Evolutionary conservation across 1,140 invertebrate genomes (phyloP).

Genomic region (Spodoptera frugiperda): DNA sequence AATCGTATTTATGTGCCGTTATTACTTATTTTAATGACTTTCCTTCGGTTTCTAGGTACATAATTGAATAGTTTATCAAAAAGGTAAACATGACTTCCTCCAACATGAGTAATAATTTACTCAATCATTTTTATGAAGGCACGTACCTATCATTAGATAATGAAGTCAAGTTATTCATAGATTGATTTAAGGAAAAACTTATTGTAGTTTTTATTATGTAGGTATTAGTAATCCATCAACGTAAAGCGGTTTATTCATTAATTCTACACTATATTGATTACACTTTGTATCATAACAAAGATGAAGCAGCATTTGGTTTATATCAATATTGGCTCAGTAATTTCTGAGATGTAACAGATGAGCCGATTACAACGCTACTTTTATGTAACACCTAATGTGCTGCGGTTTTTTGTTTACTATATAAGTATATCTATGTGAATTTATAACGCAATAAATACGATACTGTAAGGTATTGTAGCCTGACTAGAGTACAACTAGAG

Average conservation of each 20-base stretch:
- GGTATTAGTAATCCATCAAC: neutral
- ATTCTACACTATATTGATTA: neutral
- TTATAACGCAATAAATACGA: too few species aligned
- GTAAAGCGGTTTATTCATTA: neutral
- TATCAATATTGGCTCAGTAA: conserved; percentile 12
- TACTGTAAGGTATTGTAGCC: too few species aligned
- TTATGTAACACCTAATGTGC: neutral
- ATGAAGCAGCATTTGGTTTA: neutral
- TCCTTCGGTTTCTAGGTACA: neutral
- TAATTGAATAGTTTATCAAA: neutral
- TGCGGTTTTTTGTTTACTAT: neutral
- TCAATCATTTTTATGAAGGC: too few species aligned
- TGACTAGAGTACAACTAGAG: too few species aligned
- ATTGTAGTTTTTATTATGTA: too few species aligned
- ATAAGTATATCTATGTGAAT: neutral
- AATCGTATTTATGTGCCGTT: neutral
- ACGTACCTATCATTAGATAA: too few species aligned
- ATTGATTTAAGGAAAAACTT: neutral
- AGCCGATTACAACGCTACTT: neutral
- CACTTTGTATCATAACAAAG: neutral
- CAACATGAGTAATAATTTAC: neutral
- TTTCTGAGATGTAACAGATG: conserved; percentile 6
- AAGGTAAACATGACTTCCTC: neutral
- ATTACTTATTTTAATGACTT: neutral
- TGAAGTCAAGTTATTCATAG: neutral